Percentiles rank a stretch among this genome's conserved stretches.
These are phyloP conservation scores for Mya arenaria DNA, from an alignment of 1,140 invertebrate genomes.

Conservation along the genomic window DNA sequence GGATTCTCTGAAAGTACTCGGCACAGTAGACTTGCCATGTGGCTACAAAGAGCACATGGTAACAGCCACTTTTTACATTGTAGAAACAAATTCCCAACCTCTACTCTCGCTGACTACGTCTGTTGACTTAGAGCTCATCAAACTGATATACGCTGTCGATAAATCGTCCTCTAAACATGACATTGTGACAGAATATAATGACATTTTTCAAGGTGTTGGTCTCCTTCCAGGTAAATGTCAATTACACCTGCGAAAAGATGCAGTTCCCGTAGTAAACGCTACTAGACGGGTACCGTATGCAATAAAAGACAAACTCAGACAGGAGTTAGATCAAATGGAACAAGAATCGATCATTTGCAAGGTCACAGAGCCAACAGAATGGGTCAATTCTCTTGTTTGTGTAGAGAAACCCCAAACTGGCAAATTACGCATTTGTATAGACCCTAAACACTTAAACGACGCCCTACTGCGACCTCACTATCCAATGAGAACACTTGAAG, in stretches of 20 bases:
- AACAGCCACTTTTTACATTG: not conserved
- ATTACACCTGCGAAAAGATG: slow-evolving; percentile 56
- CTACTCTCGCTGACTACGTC: not conserved
- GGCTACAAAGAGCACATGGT: not conserved
- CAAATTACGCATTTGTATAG: slow-evolving; percentile 81
- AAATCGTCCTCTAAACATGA: no score
- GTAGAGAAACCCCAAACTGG: slow-evolving; percentile 60
- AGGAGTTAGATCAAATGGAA: slow-evolving; percentile 18
- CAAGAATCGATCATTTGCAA: slow-evolving; percentile 33
- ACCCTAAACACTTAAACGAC: slow-evolving; percentile 78
- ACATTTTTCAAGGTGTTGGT: slow-evolving; percentile 32
- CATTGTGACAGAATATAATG: slow-evolving; percentile 54
- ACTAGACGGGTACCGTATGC: slow-evolving; percentile 64
- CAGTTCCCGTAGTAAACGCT: slow-evolving; percentile 54
- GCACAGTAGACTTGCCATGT: not conserved
- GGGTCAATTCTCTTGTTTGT: slow-evolving; percentile 57
- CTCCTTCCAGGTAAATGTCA: slow-evolving; percentile 41
- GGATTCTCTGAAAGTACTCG: not conserved
- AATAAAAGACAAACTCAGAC: slow-evolving; percentile 17
- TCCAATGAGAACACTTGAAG: slow-evolving; percentile 8
- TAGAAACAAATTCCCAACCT: not conserved
- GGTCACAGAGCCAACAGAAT: slow-evolving; percentile 58
- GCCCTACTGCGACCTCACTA: slow-evolving; percentile 9
- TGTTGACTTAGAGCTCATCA: slow-evolving; percentile 1
- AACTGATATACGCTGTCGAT: slow-evolving; percentile 21